These are phyloP conservation scores for Spea bombifrons DNA, from an alignment of 2,113 vertebrate species.

Conservation along the genomic window DNA sequence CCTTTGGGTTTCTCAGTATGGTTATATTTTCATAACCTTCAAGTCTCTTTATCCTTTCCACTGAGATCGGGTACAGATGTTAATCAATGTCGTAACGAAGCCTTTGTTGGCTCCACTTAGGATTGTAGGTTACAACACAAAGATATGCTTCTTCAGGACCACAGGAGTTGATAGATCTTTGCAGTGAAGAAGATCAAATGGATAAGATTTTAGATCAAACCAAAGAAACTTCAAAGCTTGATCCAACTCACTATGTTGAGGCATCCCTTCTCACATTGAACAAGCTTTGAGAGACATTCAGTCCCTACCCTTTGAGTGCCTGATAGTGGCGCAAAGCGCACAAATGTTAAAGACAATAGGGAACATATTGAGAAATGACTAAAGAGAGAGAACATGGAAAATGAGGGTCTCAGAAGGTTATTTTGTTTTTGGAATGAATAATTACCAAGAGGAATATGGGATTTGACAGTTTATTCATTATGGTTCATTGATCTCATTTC, in stretches of 20 bases:
- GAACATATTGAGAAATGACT: not conserved
- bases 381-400: not conserved
- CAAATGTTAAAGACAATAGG: not conserved
- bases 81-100: not conserved
- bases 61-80: not conserved
- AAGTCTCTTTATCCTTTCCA: too few species aligned
- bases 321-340: not conserved
- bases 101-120: not conserved
- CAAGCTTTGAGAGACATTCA: conserved; percentile 14
- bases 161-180: conserved; percentile 21
- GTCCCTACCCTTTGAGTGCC: not conserved
- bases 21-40: too few species aligned
- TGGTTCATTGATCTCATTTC: conserved; percentile 3
- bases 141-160: conserved; percentile 10
- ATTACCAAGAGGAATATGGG: conserved; percentile 16
- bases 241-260: conserved; percentile 17
- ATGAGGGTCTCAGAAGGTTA: not conserved
- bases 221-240: conserved; percentile 27
- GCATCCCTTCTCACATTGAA: conserved; percentile 16
- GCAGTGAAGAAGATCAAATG: conserved; percentile 37
- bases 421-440: conserved; percentile 2
- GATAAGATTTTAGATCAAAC: conserved; percentile 42
- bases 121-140: conserved; percentile 16
- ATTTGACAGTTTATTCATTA: conserved; percentile 14
- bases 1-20: too few species aligned